phyloP scores from a whole-genome alignment of 2,113 vertebrate species.

The Symphodus melops region DNA sequence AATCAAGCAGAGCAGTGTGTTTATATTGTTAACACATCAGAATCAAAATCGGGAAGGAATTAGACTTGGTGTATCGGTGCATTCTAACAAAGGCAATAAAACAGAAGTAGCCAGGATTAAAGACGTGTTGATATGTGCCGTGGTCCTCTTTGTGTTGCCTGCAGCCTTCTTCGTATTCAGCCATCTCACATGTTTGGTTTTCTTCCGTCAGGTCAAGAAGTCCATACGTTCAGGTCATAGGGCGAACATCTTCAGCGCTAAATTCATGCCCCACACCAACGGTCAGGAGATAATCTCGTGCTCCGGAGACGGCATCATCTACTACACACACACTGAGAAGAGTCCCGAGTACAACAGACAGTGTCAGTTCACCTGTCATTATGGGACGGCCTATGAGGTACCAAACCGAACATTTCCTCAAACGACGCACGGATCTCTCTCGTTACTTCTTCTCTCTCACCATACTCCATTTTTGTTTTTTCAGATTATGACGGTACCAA shows the following conservation, averaged over 20 bases:
- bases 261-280: slow-evolving; percentile 96
- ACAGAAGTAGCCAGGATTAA: no score
- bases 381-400: slow-evolving; percentile 99
- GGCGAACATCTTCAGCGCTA: slow-evolving; percentile 98
- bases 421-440: no score
- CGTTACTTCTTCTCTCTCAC: not conserved
- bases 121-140: no score
- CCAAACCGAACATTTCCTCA: not conserved
- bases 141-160: no score
- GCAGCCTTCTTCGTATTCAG: not conserved
- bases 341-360: slow-evolving; percentile 94
- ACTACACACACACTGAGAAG: slow-evolving; percentile 95
- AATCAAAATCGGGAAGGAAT: no score
- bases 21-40: no score
- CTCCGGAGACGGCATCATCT: slow-evolving; percentile 98
- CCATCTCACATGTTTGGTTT: not conserved
- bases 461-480: slow-evolving; percentile 22
- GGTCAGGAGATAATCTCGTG: slow-evolving; percentile 98
- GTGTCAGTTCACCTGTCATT: slow-evolving; percentile 98
- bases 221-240: slow-evolving; percentile 97
- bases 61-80: no score
- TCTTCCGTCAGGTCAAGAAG: slow-evolving; percentile 88
- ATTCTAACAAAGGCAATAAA: no score
- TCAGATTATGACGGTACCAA: slow-evolving; percentile 98
- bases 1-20: no score